Evolutionary conservation across 2,797 vertebrate species (phyloP), one percentile per base, ranked within the genome.

Genomic region (Gorsachius magnificus): DNA sequence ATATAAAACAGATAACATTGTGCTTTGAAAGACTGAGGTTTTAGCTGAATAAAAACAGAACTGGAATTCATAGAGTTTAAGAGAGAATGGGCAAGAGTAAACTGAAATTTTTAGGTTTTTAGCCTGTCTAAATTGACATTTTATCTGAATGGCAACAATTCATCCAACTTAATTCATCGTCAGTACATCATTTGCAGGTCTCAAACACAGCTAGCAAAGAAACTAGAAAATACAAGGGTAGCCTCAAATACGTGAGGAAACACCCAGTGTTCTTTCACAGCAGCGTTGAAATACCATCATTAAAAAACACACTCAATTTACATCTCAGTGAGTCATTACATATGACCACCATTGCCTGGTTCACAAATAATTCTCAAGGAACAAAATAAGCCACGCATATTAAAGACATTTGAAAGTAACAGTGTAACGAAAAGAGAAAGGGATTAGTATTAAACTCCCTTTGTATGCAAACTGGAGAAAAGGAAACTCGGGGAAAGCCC

Each of bases 221-320:
- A 86, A 43, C 20, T 33, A 86, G 33, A 78, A 92, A 87, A 88
- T 6, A 81, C 33, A 82, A 38, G 16, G 26, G 54, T 50, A 92
- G 89, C 70, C 78, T 56, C 87, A 85, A 93, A 89, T 74, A 10
- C 4, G 21, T 35, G 26, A 81, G 57, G 26, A 66, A 88, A 68
- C 4, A 6, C 41, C 35, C 54, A 51, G 15, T 54, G 72, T 25
- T 90, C 88, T 70, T 71, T 92, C 63, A 68, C 31, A 80, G 48
- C 14, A 91, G 50, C 61, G 93, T 41, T 94, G 74, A 96, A 97
- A 93, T 83, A 96, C 88, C 93, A 97, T 90, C 87, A 92, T 84
- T 61, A 66, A 96, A 82, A 92, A 92, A 72, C 69, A 93, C 78
- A 91, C 90, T 72, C 29, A 72, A 77, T 91, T 89, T 87, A 60